Evolutionary conservation across 1,140 invertebrate genomes (phyloP).

Genomic region (Drosophila pandora): DNA sequence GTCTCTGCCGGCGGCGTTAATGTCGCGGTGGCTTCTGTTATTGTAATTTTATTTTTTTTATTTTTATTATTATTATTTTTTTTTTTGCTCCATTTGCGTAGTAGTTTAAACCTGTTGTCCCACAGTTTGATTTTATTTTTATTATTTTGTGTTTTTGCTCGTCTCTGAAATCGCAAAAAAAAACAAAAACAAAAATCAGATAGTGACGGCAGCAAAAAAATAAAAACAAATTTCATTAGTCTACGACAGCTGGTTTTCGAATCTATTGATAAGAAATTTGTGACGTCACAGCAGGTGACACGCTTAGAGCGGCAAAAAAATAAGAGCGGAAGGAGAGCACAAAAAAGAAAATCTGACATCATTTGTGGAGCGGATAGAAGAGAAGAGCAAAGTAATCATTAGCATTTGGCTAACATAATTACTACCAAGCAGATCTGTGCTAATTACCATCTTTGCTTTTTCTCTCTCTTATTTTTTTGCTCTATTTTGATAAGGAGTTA

Average conservation of each 20-base stretch:
- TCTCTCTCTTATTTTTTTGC: background rate
- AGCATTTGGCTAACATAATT: conserved; percentile 41
- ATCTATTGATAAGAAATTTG: conserved; percentile 17
- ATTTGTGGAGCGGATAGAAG: background rate
- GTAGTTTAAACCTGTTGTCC: conserved; percentile 68
- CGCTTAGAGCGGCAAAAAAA: conserved; percentile 5
- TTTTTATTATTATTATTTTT: conserved; percentile 46
- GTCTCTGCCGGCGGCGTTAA: background rate
- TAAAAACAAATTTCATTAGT: conserved; percentile 1
- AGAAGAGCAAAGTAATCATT: conserved; percentile 9
- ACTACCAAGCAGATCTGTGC: conserved; percentile 1
- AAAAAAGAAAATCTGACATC: conserved; percentile 9
- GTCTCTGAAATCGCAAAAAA: conserved; percentile 13
- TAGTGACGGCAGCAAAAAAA: background rate
- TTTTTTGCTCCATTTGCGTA: conserved; percentile 54
- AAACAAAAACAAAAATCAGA: background rate
- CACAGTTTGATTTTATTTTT: conserved; percentile 17
- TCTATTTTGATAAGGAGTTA: background rate
- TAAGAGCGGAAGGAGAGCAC: background rate
- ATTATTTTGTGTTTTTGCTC: conserved; percentile 2
- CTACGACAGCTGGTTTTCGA: conserved; percentile 3
- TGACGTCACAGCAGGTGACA: conserved; percentile 31
- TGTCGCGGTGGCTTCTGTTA: conserved; percentile 56
- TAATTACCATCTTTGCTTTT: conserved; percentile 3
- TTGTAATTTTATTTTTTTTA: conserved; percentile 42